Evolutionary conservation across 1,140 invertebrate genomes (phyloP), one percentile per base, ranked within the genome.

Genomic region (Tetramorium alpestre): DNA sequence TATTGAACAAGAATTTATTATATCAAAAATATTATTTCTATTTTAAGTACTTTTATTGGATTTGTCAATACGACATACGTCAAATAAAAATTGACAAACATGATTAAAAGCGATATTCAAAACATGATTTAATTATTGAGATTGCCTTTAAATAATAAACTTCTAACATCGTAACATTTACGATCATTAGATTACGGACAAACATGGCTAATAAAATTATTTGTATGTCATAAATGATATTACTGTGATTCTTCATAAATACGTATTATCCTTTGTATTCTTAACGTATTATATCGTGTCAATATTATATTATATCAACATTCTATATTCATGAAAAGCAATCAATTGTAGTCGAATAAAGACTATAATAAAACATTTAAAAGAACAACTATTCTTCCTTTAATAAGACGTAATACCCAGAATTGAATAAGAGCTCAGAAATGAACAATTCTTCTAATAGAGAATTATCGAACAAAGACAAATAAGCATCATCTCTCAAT

Each of bases 51-150:
- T 1, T 33, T 33, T 49, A 69, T 10, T 22, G 16, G 3, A 0
- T 54, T 41, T 41, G 33, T 80, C 33, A 4, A 11, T 51, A 67
- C 2, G 44, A 67, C 22, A 11, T 51, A 67, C 4, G 44, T 80
- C 22, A 69, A 80, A 47, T 72, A 72, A 82, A 81, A 82, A 56
- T 72, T 47, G 25, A 6, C 47, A 58, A 70, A 72, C 13, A 56
- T 4, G 13, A 65, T 33, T 60, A 28, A 5, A 58, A 3, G 11
- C 16, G 28, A 28, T 28, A 28, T 2, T 80, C 3, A 60, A 44
- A 54, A 13, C 16, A 1, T 33, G 2, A 25, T 13, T 77, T 18
- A 13, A 44, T 54, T 44, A 16, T 25, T 70, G 49, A 41, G 70
- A 54, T 69, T 81, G 6, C n/a, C 49, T 58, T 44, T 56, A 44